Conservation (phyloP, 2,888 invertebrate species). For the Cetonia aurata region DNA sequence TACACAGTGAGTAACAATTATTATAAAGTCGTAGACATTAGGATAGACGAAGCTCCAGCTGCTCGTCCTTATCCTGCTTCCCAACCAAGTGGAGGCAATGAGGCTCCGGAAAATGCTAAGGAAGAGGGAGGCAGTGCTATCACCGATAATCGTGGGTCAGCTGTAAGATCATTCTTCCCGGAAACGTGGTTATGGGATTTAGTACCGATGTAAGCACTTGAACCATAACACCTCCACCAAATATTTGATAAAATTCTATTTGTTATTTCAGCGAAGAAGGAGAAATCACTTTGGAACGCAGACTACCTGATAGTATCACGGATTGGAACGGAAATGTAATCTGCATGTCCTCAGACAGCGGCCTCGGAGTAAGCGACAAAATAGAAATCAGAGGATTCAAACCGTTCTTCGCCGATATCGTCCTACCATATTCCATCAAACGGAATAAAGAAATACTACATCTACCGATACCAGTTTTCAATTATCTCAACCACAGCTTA, state of each 20-base stretch:
- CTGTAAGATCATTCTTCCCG: conserved; percentile 67
- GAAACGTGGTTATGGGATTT: conserved; percentile 80
- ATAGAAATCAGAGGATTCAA: conserved; percentile 72
- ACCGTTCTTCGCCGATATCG: conserved; percentile 81
- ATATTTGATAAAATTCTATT: too few species aligned
- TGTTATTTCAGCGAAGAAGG: conserved; percentile 59
- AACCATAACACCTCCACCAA: neutral
- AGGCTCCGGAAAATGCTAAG: too few species aligned
- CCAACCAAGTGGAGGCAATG: too few species aligned
- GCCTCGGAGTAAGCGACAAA: conserved; percentile 59
- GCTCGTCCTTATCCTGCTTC: too few species aligned
- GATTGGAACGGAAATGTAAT: conserved; percentile 73
- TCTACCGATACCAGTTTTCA: conserved; percentile 75
- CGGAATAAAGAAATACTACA: conserved; percentile 70
- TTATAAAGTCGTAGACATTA: too few species aligned
- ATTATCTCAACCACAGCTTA: conserved; percentile 77
- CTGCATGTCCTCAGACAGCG: conserved; percentile 68
- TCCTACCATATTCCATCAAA: conserved; percentile 76
- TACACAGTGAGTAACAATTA: too few species aligned
- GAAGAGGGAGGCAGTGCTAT: too few species aligned
- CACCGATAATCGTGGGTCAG: conserved; percentile 52
- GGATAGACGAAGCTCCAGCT: too few species aligned
- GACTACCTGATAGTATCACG: conserved; percentile 73
- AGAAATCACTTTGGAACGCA: conserved; percentile 62
- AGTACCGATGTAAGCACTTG: conserved; percentile 63